A percentile compares a stretch with the other conserved stretches of the same genome.
These are phyloP conservation scores for Cottus gobio DNA, from an alignment of 2,113 vertebrate genomes.

Conservation along the genomic window DNA sequence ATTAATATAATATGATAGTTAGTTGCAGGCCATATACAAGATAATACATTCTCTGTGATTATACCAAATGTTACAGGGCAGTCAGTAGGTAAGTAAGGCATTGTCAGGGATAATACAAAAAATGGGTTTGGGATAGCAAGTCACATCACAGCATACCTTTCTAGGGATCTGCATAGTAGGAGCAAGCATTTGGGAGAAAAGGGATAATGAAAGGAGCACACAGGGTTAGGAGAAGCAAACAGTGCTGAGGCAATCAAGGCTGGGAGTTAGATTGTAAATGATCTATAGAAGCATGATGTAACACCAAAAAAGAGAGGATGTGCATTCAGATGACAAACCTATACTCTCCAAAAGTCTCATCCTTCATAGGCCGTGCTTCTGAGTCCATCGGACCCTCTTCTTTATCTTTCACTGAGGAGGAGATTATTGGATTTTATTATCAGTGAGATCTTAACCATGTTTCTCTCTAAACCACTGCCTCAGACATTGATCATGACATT, in stretches of 20 bases:
- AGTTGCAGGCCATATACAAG: neutral
- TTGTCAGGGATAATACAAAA: slow-evolving; percentile 12
- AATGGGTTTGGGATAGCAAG: slow-evolving; percentile 42
- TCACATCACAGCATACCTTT: slow-evolving; percentile 88
- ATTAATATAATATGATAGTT: neutral
- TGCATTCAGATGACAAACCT: slow-evolving; percentile 81
- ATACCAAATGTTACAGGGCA: slow-evolving; percentile 1
- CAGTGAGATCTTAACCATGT: slow-evolving; percentile 31
- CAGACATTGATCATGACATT: slow-evolving; percentile 42
- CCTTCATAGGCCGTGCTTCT: slow-evolving; percentile 92
- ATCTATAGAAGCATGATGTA: slow-evolving; percentile 25
- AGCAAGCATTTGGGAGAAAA: slow-evolving; percentile 70
- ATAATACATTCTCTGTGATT: slow-evolving; percentile 10
- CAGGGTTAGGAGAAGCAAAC: slow-evolving; percentile 65
- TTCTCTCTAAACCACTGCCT: slow-evolving; percentile 46
- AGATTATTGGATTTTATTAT: slow-evolving; percentile 67
- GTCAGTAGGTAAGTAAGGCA: slow-evolving; percentile 3
- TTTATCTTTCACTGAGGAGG: slow-evolving; percentile 91
- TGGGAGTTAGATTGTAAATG: slow-evolving; percentile 18
- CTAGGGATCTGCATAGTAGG: slow-evolving; percentile 89
- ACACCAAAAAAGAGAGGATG: neutral
- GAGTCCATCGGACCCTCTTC: slow-evolving; percentile 94
- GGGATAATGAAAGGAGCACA: slow-evolving; percentile 65
- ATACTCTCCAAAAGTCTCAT: slow-evolving; percentile 94
- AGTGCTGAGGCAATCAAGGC: slow-evolving; percentile 50